phyloP scores from a whole-genome alignment of 2,797 vertebrate genomes.

The Sebastiscus tertius region DNA sequence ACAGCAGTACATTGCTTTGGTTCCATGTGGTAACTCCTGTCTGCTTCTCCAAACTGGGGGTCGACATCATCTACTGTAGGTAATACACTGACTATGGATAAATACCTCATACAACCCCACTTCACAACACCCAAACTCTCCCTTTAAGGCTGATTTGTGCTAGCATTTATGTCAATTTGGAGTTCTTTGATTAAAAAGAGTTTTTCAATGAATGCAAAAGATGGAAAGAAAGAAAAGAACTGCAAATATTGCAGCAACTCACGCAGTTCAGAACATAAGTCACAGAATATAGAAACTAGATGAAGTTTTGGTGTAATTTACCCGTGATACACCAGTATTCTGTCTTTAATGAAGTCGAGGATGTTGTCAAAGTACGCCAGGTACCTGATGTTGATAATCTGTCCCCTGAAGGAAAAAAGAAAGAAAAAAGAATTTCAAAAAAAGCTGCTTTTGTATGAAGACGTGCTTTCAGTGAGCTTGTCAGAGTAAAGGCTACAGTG shows the following conservation, averaged over 20 bases:
- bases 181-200: background rate
- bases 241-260: background rate
- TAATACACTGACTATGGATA: too few species aligned
- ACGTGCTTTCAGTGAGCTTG: background rate
- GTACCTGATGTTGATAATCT: conserved; percentile 97
- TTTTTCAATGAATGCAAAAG: background rate
- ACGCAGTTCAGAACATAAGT: background rate
- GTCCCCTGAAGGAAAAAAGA: conserved; percentile 83
- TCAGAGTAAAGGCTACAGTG: background rate
- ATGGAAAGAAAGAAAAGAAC: background rate
- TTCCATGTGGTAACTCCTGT: too few species aligned
- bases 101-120: too few species aligned
- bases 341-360: conserved; percentile 97
- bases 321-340: conserved; percentile 97
- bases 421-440: background rate
- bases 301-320: conserved; percentile 64
- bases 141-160: too few species aligned
- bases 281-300: background rate
- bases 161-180: too few species aligned
- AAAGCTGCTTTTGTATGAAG: background rate
- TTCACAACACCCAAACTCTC: too few species aligned
- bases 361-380: conserved; percentile 97
- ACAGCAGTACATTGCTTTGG: too few species aligned
- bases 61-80: too few species aligned
- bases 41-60: too few species aligned